These are phyloP conservation scores for Pleuronectes platessa DNA, from an alignment of 2,113 vertebrate species.

Conservation along the genomic window DNA sequence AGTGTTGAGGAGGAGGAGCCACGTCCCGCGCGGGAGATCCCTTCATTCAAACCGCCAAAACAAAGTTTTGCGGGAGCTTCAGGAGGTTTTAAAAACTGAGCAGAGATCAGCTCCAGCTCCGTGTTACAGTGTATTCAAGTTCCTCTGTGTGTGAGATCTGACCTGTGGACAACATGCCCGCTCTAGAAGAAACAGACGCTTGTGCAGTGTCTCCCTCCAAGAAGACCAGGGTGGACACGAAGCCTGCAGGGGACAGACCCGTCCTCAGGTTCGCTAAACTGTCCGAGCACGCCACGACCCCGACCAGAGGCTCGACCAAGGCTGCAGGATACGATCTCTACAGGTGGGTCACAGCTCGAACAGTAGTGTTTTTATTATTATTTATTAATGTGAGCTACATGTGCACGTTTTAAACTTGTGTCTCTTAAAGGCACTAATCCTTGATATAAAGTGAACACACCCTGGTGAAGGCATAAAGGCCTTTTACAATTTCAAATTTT, in stretches of 20 bases:
- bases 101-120: background rate
- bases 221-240: conserved; percentile 57
- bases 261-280: conserved; percentile 87
- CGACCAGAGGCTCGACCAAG: conserved; percentile 87
- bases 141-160: background rate
- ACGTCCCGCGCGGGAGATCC: conserved; percentile 28
- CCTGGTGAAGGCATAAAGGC: too few relatives aligned
- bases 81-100: background rate
- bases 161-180: conserved; percentile 84
- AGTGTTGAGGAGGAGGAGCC: conserved; percentile 12
- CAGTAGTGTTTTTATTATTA: background rate
- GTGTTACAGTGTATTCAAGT: background rate
- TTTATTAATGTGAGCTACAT: background rate
- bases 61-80: background rate
- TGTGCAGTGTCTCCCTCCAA: conserved; percentile 79
- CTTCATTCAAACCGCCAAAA: conserved; percentile 8
- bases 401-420: background rate
- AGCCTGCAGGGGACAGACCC: background rate
- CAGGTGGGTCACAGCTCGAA: conserved; percentile 83
- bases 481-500: too few relatives aligned
- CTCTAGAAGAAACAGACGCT: conserved; percentile 65
- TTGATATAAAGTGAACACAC: too few relatives aligned
- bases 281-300: conserved; percentile 87
- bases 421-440: background rate
- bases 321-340: conserved; percentile 95